Evolutionary conservation across 2,888 invertebrate species (phyloP).

Genomic region (Esperia sulphurella): DNA sequence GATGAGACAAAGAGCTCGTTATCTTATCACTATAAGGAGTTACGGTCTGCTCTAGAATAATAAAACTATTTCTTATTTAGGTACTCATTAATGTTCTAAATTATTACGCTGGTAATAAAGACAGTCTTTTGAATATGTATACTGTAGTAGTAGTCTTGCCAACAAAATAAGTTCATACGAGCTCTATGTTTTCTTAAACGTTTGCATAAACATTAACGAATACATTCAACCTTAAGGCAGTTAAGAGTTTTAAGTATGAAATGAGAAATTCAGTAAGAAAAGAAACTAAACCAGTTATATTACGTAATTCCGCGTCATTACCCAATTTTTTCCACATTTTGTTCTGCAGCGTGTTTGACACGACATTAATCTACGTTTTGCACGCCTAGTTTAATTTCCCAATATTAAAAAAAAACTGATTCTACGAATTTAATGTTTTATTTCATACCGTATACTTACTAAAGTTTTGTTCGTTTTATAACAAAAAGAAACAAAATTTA

Average conservation of each 20-base stretch:
- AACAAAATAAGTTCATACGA: no score
- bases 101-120: no score
- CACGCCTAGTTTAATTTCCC: constrained; percentile 32
- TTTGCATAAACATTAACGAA: no score
- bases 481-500: no score
- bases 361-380: constrained; percentile 43
- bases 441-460: no score
- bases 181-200: no score
- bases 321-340: constrained; percentile 34
- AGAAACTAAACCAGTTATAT: not conserved
- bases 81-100: not conserved
- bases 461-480: no score
- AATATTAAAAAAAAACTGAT: no score
- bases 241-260: not conserved
- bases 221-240: no score
- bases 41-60: constrained; percentile 34
- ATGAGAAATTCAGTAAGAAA: not conserved
- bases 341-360: constrained; percentile 42
- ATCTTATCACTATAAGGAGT: constrained; percentile 48
- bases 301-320: constrained; percentile 27
- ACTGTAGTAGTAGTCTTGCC: no score
- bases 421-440: no score
- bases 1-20: constrained; percentile 47
- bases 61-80: constrained; percentile 32
- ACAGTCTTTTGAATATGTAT: no score